Percentiles rank a stretch among this genome's conserved stretches.
These are phyloP conservation scores for Tenualosa thibaudeaui DNA, from an alignment of 2,797 vertebrate genomes.

Conservation along the genomic window DNA sequence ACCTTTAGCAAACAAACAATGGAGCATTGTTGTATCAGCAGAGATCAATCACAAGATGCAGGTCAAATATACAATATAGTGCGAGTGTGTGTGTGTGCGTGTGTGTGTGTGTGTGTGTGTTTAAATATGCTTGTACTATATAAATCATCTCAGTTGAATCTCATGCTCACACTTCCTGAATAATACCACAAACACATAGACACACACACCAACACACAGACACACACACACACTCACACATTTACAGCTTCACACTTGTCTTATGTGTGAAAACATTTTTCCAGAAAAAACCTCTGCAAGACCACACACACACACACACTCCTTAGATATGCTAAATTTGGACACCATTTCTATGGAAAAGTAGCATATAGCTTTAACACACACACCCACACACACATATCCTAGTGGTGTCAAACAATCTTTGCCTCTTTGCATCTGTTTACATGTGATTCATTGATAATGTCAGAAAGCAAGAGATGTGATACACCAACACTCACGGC, in stretches of 20 bases:
- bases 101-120: neutral
- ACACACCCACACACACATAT: neutral
- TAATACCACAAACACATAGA: neutral
- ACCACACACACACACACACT: slow-evolving; percentile 33
- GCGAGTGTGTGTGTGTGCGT: neutral
- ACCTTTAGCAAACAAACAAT: neutral
- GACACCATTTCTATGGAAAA: neutral
- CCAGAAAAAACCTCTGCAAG: neutral
- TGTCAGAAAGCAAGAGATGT: neutral
- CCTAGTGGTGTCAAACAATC: neutral
- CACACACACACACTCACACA: neutral
- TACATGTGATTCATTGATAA: neutral
- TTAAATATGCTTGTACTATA: neutral
- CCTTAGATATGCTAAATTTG: neutral
- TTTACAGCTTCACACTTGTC: slow-evolving; percentile 1
- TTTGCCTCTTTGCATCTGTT: neutral
- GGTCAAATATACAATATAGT: neutral
- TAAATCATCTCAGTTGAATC: neutral
- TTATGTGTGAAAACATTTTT: neutral
- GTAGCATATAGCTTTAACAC: neutral
- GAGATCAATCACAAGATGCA: neutral
- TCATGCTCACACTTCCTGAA: neutral
- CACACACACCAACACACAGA: neutral
- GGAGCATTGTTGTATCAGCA: neutral
- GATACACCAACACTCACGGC: neutral